Evolutionary conservation across 2,113 vertebrate genomes (phyloP).

Genomic region (Arothron firmamentum): DNA sequence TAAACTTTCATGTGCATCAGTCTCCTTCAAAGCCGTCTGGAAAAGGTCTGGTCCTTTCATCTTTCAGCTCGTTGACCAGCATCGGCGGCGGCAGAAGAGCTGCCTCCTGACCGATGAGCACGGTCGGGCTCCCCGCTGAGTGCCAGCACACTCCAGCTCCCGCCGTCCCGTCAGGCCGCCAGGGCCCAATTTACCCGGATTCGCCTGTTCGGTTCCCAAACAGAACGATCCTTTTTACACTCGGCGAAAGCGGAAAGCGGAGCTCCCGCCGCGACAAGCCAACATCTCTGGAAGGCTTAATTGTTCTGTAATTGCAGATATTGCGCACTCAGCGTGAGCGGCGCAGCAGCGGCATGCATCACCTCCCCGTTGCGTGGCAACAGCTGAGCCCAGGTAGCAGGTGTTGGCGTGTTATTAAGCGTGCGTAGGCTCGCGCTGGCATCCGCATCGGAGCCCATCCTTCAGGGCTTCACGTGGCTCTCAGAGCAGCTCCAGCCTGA

Average conservation of each 20-base stretch:
- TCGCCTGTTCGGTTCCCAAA: not conserved
- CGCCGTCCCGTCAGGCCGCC: too few relatives aligned
- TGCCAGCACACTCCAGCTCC: too few relatives aligned
- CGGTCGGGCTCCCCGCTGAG: not conserved
- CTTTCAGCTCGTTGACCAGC: too few relatives aligned
- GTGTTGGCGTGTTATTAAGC: constrained; percentile 63
- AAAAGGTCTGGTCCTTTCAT: too few relatives aligned
- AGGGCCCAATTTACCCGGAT: too few relatives aligned
- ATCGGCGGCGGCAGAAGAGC: too few relatives aligned
- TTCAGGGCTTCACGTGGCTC: constrained; percentile 61
- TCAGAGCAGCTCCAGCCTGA: constrained; percentile 66
- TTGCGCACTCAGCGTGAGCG: constrained; percentile 51
- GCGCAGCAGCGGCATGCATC: constrained; percentile 45
- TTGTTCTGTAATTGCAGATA: constrained; percentile 55
- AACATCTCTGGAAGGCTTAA: constrained; percentile 54
- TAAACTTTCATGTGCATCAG: too few relatives aligned
- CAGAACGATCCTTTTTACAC: constrained; percentile 1
- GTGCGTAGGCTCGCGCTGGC: constrained; percentile 58
- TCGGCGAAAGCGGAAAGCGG: too few relatives aligned
- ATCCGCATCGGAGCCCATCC: constrained; percentile 67
- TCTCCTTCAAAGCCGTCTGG: too few relatives aligned
- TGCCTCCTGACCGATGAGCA: too few relatives aligned
- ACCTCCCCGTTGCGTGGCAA: constrained; percentile 60
- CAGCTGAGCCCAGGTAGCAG: constrained; percentile 69
- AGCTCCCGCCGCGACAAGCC: constrained; percentile 22